Evolutionary conservation across 92 coral and sea anemone genomes (phyloP), one percentile per base, ranked within the genome.

Genomic region (Metridium senile): DNA sequence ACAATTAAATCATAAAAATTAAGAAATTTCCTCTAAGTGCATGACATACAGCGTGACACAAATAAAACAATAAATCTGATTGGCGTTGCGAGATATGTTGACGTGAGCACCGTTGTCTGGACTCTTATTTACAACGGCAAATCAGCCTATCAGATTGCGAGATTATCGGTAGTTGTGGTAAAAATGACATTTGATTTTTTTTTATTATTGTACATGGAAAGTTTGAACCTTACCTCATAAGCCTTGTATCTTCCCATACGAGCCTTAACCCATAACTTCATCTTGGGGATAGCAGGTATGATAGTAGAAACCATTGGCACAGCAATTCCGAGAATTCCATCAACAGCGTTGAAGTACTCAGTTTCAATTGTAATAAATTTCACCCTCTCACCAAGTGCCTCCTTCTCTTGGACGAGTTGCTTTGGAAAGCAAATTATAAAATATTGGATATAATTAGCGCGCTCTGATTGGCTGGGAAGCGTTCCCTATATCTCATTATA

Each of bases 221-320:
- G 64, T n/a, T 23, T 9, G 11, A 62, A 62, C 29, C 52, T 31
- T 70, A 70, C 74, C 74, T 70, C 58, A 6, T 39, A 70, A 47
- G 27, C 25, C 21, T 70, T 43, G 74, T 39, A 70, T 10, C 58
- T 57, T 23, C 58, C 76, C 64, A 71, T 51, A 17, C 76, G 26
- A 1, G 23, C 49, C 49, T 71, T 71, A 9, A 58, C 49, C 63
- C 63, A 71, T 20, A 51, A 26, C 22, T 23, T 0, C 46, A 71
- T 25, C 23, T 71, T 71, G 9, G 65, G 76, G 0, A 71, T 22
- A 8, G 62, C 30, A 0, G 76, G 76, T 52, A 71, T 31, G 47
- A 71, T 30, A 8, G 76, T 52, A 0, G 76, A 29, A 16, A 71
- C 31, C 28, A 54, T 28, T n/a, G 76, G 76, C 27, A 71, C 63